phyloP scores from a whole-genome alignment of 1,140 invertebrate genomes.

The Zaprionus taronus region DNA sequence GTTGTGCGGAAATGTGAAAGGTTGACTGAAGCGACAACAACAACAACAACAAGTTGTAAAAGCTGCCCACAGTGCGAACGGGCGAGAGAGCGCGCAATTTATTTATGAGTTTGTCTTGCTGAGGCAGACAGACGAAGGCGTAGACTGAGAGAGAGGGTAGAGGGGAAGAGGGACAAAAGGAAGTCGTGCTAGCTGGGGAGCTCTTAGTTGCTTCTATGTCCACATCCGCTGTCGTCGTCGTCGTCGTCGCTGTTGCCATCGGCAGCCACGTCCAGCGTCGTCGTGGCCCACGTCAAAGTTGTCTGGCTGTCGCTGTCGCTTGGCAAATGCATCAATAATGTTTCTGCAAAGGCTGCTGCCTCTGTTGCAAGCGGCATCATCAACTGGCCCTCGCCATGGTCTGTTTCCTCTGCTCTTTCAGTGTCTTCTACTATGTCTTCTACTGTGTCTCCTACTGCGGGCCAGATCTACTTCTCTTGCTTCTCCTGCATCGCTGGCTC shows the following conservation, averaged over 20 bases:
- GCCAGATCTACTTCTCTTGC: not conserved
- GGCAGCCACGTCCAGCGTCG: constrained; percentile 46
- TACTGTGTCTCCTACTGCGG: not conserved
- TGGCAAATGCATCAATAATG: constrained; percentile 79
- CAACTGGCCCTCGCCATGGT: not conserved
- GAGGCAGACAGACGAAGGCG: not conserved
- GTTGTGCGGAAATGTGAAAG: constrained; percentile 51
- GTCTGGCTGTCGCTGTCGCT: constrained; percentile 76
- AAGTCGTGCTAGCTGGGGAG: not conserved
- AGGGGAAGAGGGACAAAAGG: not conserved
- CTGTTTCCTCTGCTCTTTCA: not conserved
- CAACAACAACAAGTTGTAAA: constrained; percentile 27
- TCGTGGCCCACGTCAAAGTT: constrained; percentile 58
- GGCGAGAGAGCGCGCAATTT: constrained; percentile 44
- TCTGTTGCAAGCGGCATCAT: constrained; percentile 24
- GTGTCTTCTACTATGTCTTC: not conserved
- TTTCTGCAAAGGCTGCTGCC: constrained; percentile 29
- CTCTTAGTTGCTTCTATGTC: constrained; percentile 20
- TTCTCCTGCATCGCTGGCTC: not conserved
- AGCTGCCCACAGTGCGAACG: constrained; percentile 42
- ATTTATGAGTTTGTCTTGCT: constrained; percentile 78
- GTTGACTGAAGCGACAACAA: constrained; percentile 22
- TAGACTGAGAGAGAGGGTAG: not conserved
- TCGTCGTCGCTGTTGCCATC: not conserved
- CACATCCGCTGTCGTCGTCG: not conserved